Conservation (phyloP, 2,113 vertebrate genomes). For the Tachysurus fulvidraco region DNA sequence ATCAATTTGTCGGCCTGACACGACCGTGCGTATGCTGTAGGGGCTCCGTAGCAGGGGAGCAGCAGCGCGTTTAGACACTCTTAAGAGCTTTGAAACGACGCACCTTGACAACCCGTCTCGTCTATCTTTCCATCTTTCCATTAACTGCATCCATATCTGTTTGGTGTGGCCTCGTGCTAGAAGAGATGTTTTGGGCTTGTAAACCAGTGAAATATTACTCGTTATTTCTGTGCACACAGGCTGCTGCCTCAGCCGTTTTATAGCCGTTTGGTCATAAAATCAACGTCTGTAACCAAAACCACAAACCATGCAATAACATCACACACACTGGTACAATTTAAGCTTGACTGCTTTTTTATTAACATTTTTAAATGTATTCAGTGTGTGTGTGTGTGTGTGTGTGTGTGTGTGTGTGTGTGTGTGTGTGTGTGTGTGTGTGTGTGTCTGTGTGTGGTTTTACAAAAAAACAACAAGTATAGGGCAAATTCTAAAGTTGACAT, state of each 20-base stretch:
- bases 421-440: neutral
- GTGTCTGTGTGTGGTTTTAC: neutral
- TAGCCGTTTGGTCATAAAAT: conserved; percentile 14
- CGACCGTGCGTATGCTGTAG: conserved; percentile 1
- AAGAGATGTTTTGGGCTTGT: conserved; percentile 18
- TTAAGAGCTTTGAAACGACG: conserved; percentile 64
- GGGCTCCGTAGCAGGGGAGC: conserved; percentile 52
- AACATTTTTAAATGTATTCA: neutral
- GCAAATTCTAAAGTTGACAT: neutral
- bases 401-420: neutral
- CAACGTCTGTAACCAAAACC: conserved; percentile 22
- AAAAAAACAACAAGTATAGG: neutral
- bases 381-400: neutral
- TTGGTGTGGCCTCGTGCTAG: conserved; percentile 2
- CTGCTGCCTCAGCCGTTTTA: conserved; percentile 23
- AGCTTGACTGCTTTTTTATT: neutral
- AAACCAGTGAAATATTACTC: conserved; percentile 46
- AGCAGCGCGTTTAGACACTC: conserved; percentile 60
- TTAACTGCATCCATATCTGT: conserved; percentile 47
- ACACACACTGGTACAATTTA: conserved; percentile 22
- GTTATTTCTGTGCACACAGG: conserved; percentile 24
- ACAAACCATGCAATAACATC: conserved; percentile 14
- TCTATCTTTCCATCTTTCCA: conserved; percentile 50
- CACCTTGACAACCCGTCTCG: conserved; percentile 60
- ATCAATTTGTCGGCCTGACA: conserved; percentile 57